These are phyloP conservation scores for Ctenosaura bakeri DNA, from an alignment of 2,797 vertebrate genomes.

Conservation along the genomic window DNA sequence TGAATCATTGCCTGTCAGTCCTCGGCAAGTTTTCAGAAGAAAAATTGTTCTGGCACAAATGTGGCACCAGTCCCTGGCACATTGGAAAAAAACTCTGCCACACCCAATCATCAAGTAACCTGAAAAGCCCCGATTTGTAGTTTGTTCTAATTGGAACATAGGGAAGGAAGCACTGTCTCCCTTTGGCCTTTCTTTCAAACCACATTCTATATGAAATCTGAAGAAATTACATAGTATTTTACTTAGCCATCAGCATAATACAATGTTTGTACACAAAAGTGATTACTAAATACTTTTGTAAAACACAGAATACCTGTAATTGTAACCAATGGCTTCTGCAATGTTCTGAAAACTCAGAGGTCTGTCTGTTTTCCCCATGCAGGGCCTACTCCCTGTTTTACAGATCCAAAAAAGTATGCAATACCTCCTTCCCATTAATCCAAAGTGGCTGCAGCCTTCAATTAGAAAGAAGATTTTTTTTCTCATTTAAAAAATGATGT, in stretches of 20 bases:
- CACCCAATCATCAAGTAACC: too few relatives aligned
- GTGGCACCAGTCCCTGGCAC: too few relatives aligned
- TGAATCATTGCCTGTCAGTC: too few relatives aligned
- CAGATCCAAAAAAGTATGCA: slow-evolving; percentile 33
- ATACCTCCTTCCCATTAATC: slow-evolving; percentile 60
- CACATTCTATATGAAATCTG: not conserved
- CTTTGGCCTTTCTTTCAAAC: not conserved
- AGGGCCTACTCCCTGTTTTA: not conserved
- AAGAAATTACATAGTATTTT: too few relatives aligned
- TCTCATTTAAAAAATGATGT: not conserved
- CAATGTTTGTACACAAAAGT: not conserved
- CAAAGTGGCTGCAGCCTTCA: slow-evolving; percentile 5
- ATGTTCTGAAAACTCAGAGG: not conserved
- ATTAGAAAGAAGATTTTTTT: not conserved
- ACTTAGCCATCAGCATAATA: not conserved
- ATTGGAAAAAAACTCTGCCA: too few relatives aligned
- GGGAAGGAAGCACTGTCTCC: not conserved
- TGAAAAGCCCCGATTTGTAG: too few relatives aligned
- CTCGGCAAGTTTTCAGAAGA: too few relatives aligned
- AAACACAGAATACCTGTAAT: not conserved
- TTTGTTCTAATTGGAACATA: not conserved
- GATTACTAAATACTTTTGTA: not conserved
- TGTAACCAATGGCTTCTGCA: not conserved
- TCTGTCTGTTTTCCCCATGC: not conserved
- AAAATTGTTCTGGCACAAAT: too few relatives aligned